phyloP scores from a whole-genome alignment of 1,140 invertebrate species.

The Steinernema khuongi region DNA sequence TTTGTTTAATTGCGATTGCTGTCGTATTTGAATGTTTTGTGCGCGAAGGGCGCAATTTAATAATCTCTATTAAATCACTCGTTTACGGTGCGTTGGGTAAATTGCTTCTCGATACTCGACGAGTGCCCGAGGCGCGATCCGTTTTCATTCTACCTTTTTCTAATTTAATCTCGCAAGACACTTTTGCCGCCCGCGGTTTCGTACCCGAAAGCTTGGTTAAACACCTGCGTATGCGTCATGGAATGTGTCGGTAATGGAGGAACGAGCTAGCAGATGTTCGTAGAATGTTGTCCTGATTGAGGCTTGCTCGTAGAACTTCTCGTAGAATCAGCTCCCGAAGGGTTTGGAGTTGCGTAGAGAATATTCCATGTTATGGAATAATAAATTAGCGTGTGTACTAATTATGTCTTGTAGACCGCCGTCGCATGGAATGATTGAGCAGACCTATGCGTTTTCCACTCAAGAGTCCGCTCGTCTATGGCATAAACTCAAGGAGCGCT shows the following conservation, averaged over 20 bases:
- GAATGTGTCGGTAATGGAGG: background rate
- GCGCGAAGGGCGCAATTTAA: background rate
- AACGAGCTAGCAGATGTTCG: too few relatives aligned
- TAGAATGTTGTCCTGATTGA: too few relatives aligned
- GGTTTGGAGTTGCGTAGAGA: background rate
- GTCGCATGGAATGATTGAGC: too few relatives aligned
- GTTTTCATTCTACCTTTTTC: background rate
- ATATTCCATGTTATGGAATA: slow-evolving; percentile 11
- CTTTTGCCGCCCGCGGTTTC: background rate
- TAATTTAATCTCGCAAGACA: background rate
- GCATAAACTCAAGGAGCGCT: too few relatives aligned
- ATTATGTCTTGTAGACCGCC: background rate
- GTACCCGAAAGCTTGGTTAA: background rate
- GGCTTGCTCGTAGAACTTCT: background rate
- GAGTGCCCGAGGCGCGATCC: background rate
- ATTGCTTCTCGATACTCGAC: background rate
- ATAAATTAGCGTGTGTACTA: background rate
- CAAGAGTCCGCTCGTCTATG: too few relatives aligned
- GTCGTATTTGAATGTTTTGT: background rate
- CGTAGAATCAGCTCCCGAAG: too few relatives aligned
- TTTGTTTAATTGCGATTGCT: background rate
- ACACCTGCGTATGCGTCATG: background rate
- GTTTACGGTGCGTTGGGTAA: slow-evolving; percentile 4
- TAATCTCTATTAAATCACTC: background rate
- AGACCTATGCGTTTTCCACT: too few relatives aligned